A percentile compares a stretch with the other conserved stretches of the same genome.
phyloP scores from a whole-genome alignment of 2,888 invertebrate genomes.

The Mesoligia furuncula region DNA sequence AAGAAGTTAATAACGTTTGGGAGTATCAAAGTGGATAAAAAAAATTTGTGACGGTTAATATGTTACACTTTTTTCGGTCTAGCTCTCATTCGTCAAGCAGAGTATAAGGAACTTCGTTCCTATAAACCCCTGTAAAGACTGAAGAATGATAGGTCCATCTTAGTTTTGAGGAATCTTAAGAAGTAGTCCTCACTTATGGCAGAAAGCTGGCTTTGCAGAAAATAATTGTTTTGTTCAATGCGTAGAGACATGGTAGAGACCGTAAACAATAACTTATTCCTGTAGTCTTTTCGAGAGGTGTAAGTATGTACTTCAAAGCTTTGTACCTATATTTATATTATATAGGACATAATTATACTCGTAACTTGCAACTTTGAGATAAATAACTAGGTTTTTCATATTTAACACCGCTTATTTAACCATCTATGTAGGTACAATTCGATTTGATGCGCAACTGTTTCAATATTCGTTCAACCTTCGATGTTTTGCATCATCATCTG shows the following conservation, averaged over 20 bases:
- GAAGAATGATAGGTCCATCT: neutral
- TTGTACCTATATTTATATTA: too few relatives aligned
- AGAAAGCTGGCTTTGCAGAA: neutral
- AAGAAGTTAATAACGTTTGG: neutral
- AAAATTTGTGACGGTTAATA: neutral
- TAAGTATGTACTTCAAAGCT: neutral
- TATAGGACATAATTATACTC: too few relatives aligned
- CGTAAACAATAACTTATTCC: neutral
- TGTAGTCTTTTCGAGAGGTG: neutral
- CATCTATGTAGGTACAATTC: too few relatives aligned
- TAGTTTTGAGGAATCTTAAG: neutral
- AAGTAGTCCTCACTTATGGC: neutral
- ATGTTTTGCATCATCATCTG: slow-evolving; percentile 13
- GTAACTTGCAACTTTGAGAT: too few relatives aligned
- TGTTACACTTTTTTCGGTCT: neutral
- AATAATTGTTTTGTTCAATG: neutral
- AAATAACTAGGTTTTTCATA: too few relatives aligned
- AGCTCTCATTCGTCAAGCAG: neutral
- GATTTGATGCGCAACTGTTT: slow-evolving; percentile 82
- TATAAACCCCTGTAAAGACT: neutral
- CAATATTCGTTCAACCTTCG: slow-evolving; percentile 76
- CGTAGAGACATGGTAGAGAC: too few relatives aligned
- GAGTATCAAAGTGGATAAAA: neutral
- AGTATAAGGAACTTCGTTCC: neutral
- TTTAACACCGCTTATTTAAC: too few relatives aligned